These are phyloP conservation scores for Acropora tenuis DNA, from an alignment of 64 coral and sea anemone genomes.

Conservation along the genomic window DNA sequence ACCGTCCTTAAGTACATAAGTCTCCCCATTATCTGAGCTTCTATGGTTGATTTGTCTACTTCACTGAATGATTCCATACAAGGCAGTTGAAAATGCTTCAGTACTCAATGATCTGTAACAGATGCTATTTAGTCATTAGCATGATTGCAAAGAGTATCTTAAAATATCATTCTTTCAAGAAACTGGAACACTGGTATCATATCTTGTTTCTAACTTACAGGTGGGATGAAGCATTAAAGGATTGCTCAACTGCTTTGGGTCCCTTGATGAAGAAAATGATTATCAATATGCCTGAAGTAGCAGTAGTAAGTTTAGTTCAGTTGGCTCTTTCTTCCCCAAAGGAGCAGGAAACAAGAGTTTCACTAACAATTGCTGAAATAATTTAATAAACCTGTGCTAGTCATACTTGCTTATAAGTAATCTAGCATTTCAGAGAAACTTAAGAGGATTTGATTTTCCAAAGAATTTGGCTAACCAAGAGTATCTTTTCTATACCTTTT, in stretches of 20 bases:
- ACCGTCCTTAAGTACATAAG: too few species aligned
- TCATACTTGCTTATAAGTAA: too few species aligned
- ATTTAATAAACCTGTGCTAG: too few species aligned
- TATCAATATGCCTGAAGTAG: slow-evolving; percentile 85
- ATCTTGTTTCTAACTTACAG: slow-evolving; percentile 11
- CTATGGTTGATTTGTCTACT: too few species aligned
- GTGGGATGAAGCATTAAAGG: slow-evolving; percentile 65
- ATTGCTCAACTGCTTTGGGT: slow-evolving; percentile 49
- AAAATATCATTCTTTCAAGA: too few species aligned
- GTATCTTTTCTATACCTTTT: neutral
- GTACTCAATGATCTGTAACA: too few species aligned
- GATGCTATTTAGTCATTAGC: too few species aligned
- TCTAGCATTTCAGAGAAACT: too few species aligned
- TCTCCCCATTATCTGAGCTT: too few species aligned
- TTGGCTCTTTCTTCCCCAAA: neutral
- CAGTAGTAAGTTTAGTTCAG: slow-evolving; percentile 53
- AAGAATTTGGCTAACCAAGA: neutral
- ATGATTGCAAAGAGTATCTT: too few species aligned
- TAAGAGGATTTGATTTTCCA: neutral
- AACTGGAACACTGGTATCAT: neutral
- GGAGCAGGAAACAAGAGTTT: neutral
- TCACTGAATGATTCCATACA: too few species aligned
- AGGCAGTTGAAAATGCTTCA: too few species aligned
- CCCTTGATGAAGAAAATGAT: slow-evolving; percentile 49
- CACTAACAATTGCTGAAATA: neutral